phyloP scores from a whole-genome alignment of 1,140 invertebrate species.

The Megathymus violae region DNA sequence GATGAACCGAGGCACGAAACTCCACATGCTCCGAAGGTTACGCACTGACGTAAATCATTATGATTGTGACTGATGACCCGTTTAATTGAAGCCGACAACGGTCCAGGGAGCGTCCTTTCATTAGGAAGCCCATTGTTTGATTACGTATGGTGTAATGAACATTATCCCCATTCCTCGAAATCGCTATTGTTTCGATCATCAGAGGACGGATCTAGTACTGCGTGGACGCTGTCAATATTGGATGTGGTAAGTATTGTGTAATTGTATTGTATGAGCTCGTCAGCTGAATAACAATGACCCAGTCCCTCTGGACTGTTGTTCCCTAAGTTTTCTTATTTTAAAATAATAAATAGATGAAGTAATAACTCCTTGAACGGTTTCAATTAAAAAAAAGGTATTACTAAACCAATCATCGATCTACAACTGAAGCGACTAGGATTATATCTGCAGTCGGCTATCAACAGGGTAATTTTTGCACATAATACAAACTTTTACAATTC shows the following conservation, averaged over 20 bases:
- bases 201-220: constrained; percentile 17
- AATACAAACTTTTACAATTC: too few species aligned
- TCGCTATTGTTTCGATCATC: constrained; percentile 35
- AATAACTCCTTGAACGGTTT: too few species aligned
- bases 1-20: constrained; percentile 45
- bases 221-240: constrained; percentile 10
- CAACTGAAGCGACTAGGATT: too few species aligned
- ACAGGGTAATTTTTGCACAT: too few species aligned
- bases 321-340: too few species aligned
- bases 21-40: constrained; percentile 53
- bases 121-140: constrained; percentile 44
- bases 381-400: too few species aligned
- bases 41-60: constrained; percentile 50
- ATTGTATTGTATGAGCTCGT: constrained; percentile 9
- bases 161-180: constrained; percentile 38
- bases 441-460: too few species aligned
- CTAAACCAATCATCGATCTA: too few species aligned
- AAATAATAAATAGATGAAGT: too few species aligned
- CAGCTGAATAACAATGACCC: background rate
- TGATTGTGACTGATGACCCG: constrained; percentile 55
- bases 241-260: constrained; percentile 9
- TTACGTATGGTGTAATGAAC: constrained; percentile 45
- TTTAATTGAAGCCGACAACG: constrained; percentile 46
- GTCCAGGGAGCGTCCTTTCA: constrained; percentile 39
- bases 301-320: background rate